Conservation (phyloP, 2,888 invertebrate species). For the Leptura quadrifasciata region DNA sequence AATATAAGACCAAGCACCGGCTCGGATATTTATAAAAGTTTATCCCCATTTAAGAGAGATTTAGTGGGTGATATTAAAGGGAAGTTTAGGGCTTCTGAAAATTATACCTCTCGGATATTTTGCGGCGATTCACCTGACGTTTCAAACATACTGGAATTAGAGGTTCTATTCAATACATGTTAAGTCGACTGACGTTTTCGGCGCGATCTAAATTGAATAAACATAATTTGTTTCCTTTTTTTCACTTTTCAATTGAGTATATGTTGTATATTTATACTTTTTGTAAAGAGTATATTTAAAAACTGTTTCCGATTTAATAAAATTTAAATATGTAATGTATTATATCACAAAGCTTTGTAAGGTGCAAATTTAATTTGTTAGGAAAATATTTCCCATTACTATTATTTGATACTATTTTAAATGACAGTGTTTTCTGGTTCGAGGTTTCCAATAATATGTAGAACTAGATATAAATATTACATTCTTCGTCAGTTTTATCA, state of each 20-base stretch:
- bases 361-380: no score
- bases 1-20: conserved; percentile 12
- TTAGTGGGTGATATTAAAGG: conserved; percentile 30
- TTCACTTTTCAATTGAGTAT: neutral
- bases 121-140: conserved; percentile 10
- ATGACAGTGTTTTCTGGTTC: no score
- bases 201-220: conserved; percentile 4
- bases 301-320: neutral
- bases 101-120: conserved; percentile 34
- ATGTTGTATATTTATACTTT: neutral
- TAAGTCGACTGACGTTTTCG: neutral
- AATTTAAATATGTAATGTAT: no score
- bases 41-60: conserved; percentile 27
- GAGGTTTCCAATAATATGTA: no score
- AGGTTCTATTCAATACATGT: conserved; percentile 11
- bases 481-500: no score
- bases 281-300: neutral
- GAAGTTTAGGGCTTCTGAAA: conserved; percentile 22
- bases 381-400: no score
- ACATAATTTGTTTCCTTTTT: neutral
- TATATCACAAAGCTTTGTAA: no score
- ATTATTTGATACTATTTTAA: no score
- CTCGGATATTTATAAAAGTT: conserved; percentile 32
- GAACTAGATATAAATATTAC: no score
- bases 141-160: conserved; percentile 9